Conservation (phyloP, 1,140 invertebrate species). For the Drosophila micromelanica region DNA sequence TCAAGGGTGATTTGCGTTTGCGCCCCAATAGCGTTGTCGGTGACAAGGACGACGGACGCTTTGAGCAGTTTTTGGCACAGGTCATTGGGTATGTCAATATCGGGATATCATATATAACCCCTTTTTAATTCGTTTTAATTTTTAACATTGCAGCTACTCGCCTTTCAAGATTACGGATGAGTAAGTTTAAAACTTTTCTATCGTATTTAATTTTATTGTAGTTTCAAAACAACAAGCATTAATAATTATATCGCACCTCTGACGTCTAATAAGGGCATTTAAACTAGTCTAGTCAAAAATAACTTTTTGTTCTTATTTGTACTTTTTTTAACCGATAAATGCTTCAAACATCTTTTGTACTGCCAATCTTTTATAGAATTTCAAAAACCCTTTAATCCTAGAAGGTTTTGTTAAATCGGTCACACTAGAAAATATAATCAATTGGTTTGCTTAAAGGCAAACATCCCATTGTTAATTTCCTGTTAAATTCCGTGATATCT, state of each 20-base stretch:
- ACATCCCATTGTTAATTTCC: background rate
- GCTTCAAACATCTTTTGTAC: background rate
- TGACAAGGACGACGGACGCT: conserved; percentile 74
- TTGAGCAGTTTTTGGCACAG: conserved; percentile 76
- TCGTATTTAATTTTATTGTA: too few species aligned
- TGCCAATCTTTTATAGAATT: background rate
- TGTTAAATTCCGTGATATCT: background rate
- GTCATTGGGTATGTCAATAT: conserved; percentile 66
- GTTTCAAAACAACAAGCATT: too few species aligned
- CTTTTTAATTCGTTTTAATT: background rate
- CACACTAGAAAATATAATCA: background rate
- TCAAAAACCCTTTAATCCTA: background rate
- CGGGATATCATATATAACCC: too few species aligned
- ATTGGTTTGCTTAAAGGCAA: background rate
- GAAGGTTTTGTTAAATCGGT: background rate
- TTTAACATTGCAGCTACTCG: conserved; percentile 60
- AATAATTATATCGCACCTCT: too few species aligned
- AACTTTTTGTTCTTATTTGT: too few species aligned
- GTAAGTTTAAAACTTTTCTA: conserved; percentile 64
- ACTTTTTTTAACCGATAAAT: too few species aligned
- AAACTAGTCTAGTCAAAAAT: too few species aligned
- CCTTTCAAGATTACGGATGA: conserved; percentile 78
- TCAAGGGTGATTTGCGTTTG: conserved; percentile 70
- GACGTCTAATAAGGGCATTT: too few species aligned
- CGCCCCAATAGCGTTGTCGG: conserved; percentile 67